Evolutionary conservation across 2,113 vertebrate species (phyloP), one percentile per base, ranked within the genome.

Genomic region (Callionymus lyra): DNA sequence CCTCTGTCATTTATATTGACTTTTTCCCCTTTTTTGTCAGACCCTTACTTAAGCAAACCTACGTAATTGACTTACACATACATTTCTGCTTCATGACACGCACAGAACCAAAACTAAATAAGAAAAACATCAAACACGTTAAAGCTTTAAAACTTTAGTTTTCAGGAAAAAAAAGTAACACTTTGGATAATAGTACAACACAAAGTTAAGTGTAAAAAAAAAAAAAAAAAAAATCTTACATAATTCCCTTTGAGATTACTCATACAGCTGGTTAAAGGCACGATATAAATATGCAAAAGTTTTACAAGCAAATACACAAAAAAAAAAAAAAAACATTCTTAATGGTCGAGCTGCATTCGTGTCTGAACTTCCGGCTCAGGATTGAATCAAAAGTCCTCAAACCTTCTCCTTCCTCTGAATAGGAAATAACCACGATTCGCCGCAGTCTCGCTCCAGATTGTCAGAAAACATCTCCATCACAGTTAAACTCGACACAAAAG

Each of bases 261-360:
- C 61, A 63, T 53, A 66, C 49, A 56, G 56, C 57, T 50, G 68
- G 50, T 65, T 72, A 69, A 82, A 84, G 82, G 82, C 83, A 85
- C 84, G 41, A 73, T 82, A 81, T 80, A 83, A 85, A 85, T 76
- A 70, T 47, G 51, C 55, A 70, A 46, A 50, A 44, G 32, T 60
- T 55, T 53, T 32, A 52, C 44, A 40, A 27, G 44, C 37, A 56
- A 51, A 53, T 38, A 63, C 41, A 65, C 55, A 68, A 27, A 27
- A 27, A 9, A 70, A 68, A n/a, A n/a, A n/a, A n/a, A 58, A 66
- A 77, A 70, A 85, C 85, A 85, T 83, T 82, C 81, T 47, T 68
- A 70, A 78, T 63, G 57, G 76, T 83, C 76, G 53, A 82, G 83
- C 83, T 83, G 80, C 77, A 56, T 59, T 56, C 61, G 48, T 60